These are phyloP conservation scores for Drosophila subpulchrella DNA, from an alignment of 1,140 invertebrate species.

Conservation along the genomic window DNA sequence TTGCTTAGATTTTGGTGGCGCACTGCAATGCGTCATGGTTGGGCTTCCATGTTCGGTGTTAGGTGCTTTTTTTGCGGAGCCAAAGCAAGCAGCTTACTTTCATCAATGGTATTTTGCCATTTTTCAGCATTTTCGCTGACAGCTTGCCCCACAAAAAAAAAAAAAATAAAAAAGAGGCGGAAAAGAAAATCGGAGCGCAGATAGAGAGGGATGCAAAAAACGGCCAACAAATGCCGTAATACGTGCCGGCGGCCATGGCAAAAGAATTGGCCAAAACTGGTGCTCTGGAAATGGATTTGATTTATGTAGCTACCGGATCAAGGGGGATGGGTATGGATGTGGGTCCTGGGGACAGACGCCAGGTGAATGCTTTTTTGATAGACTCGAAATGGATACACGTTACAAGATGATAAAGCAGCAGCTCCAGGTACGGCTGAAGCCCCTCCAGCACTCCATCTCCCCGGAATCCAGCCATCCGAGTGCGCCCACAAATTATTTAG, in stretches of 20 bases:
- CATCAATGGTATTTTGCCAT: constrained; percentile 83
- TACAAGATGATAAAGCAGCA: constrained; percentile 77
- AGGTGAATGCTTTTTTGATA: constrained; percentile 73
- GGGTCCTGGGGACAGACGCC: constrained; percentile 22
- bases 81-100: constrained; percentile 62
- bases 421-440: constrained; percentile 12
- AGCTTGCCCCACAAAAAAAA: constrained; percentile 54
- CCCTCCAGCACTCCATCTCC: neutral
- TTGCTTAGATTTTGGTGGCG: constrained; percentile 63
- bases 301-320: constrained; percentile 59
- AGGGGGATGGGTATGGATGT: constrained; percentile 11
- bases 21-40: constrained; percentile 67
- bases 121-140: constrained; percentile 84
- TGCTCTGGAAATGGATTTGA: constrained; percentile 64
- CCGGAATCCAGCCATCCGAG: constrained; percentile 35
- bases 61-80: constrained; percentile 23
- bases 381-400: constrained; percentile 76
- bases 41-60: constrained; percentile 31
- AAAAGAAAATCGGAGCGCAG: constrained; percentile 15
- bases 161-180: no score
- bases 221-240: constrained; percentile 71
- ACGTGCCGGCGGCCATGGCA: constrained; percentile 41
- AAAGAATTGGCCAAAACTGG: constrained; percentile 60
- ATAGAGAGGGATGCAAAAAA: constrained; percentile 14
- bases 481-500: constrained; percentile 77